A percentile compares a stretch with the other conserved stretches of the same genome.
Conservation (phyloP, 2,113 vertebrate species). For the Crypturellus undulatus region DNA sequence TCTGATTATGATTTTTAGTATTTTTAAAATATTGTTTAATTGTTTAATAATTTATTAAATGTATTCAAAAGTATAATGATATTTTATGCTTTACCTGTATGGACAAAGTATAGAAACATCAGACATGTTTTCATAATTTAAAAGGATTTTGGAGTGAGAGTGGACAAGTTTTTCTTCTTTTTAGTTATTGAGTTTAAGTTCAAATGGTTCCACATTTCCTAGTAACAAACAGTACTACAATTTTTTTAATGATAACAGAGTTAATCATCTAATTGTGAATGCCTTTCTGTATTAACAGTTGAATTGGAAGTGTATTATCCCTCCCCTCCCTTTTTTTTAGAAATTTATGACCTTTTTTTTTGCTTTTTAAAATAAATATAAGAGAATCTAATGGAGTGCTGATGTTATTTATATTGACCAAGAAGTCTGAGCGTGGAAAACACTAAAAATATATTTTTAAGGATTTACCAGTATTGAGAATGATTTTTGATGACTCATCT, state of each 20-base stretch:
- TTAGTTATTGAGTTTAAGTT: not conserved
- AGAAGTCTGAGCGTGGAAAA: not conserved
- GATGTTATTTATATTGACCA: not conserved
- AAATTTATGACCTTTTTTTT: conserved; percentile 43
- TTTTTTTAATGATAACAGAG: conserved; percentile 22
- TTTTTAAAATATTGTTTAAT: not conserved
- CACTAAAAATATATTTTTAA: not conserved
- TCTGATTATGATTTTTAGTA: not conserved
- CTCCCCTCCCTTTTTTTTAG: conserved; percentile 1
- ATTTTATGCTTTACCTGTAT: not conserved
- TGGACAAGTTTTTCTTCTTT: not conserved
- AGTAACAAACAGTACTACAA: not conserved
- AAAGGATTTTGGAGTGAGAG: not conserved
- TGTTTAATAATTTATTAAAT: not conserved
- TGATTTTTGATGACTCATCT: conserved; percentile 5
- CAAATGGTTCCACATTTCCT: not conserved
- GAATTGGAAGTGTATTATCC: not conserved
- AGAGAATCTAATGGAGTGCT: not conserved
- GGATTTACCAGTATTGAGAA: not conserved
- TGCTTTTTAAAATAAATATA: not conserved
- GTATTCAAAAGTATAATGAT: not conserved
- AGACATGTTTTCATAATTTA: not conserved
- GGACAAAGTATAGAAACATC: not conserved
- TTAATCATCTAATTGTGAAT: conserved; percentile 49
- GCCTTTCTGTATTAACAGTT: not conserved